Evolutionary conservation across 2,888 invertebrate species (phyloP), one percentile per base, ranked within the genome.

Genomic region (Ferrisia virgata): DNA sequence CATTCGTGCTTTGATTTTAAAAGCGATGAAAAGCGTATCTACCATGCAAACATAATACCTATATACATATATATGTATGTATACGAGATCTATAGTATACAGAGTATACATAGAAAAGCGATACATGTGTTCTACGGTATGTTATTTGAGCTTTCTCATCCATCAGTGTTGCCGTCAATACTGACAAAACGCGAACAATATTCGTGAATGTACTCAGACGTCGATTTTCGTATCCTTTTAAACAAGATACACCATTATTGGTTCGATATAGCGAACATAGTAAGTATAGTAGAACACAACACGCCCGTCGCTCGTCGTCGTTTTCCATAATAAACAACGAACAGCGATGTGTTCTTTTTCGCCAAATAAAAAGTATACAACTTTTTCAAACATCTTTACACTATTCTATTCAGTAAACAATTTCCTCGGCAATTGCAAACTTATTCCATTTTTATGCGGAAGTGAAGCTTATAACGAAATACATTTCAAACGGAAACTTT

Each of bases 81-180:
- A 47, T 31, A 79, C 79, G 31, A 79, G 43, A 47, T 47, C 25
- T 13, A 33, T 53, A 53, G 18, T n/a, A n/a, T 18, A 18, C 13
- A 64, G 64, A 64, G 15, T 13, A 72, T 2, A n/a, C 11, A 53
- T n/a, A 81, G 58, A 81, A 81, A 81, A 81, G 81, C 81, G 81
- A 58, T 81, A 81, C 81, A 81, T 36, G 25, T 81, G 81, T 81
- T 81, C 53, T 64, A 28, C 18, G 81, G 81, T 18, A 81, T 81
- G 81, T 81, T 81, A 81, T 64, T 81, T 64, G 81, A 81, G 81
- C 81, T 81, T 81, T 81, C 81, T 81, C 81, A 81, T 81, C 81
- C 81, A 81, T 81, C 81, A 81, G 81, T 81, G 81, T 81, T 81
- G 58, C 81, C 81, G 81, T 81, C 81, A 81, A 81, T 81, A 39